Evolutionary conservation across 2,797 vertebrate species (phyloP), one percentile per base, ranked within the genome.

Genomic region (Acrocephalus scirpaceus): DNA sequence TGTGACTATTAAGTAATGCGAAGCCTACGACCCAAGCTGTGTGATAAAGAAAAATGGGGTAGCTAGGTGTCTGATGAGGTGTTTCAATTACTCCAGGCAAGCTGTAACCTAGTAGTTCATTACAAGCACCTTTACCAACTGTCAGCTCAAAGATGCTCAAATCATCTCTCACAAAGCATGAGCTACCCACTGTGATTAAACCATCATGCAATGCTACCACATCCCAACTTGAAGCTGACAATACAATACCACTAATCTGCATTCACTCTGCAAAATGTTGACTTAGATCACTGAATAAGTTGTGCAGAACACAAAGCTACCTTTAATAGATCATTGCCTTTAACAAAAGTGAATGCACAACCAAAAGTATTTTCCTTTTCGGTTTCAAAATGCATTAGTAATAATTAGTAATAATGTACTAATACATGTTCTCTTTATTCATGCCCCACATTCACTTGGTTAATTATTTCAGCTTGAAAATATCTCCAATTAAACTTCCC

Each of bases 71-170:
- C 77, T 87, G 78, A 92, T 50, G 70, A 95, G 78, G 62, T 78
- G 88, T 86, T 96, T 98, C 97, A 96, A 97, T 98, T 97, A 97
- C 77, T 95, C 91, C 93, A 86, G 93, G 96, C 82, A 92, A 70
- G 66, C 90, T 96, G 77, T 83, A 97, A 97, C 87, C 89, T 95
- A 82, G 86, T 86, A 60, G 48, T n/a, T 84, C 86, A 88, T 57
- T 88, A 66, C 96, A 97, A 86, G 87, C 83, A 95, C 73, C 85
- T 97, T 95, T 89, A 82, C 30, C 80, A 84, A 95, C 86, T 91
- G 78, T 77, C 92, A 95, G 90, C 92, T 96, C 78, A 95, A 88
- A 86, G 72, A 64, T 29, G 66, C 44, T 95, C 71, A 78, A 87
- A 89, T 73, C 26, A 78, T 87, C 94, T 80, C 88, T 91, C 70